Base-by-base conservation (phyloP, 2,113 vertebrate genomes). In the Sinocyclocheilus anshuiensis region DNA sequence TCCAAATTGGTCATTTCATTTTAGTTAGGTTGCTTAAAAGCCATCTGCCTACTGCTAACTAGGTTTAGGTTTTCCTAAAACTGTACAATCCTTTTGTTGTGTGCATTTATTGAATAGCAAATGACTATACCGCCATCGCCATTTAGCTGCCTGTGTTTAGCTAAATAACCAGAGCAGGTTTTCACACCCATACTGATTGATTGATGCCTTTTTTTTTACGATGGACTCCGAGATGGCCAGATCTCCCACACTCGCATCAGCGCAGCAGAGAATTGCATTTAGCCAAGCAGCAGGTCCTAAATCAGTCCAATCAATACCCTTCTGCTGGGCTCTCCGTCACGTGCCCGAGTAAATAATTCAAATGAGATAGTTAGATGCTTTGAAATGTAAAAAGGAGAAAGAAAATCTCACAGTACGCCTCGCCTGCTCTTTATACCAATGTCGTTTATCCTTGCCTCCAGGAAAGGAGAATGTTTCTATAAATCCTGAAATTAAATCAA, bases 291-390 rank as follows among this genome's bases (percentile, higher is more conserved):
- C 92, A 90, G 92, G 87, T 89, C 89, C 88, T 93, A 93, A 93
- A 94, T 93, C 93, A 92, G 85, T 77, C 77, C 86, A 86, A 94
- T 95, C 94, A 91, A 95, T 94, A 91, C 81, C 83, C 87, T 84
- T 86, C 92, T 92, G 90, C 86, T 24, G 84, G 92, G 92, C 92
- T 87, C 90, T 91, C 90, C 86, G 91, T 94, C 93, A 92, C 92
- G 92, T 88, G 86, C 87, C 89, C 85, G 81, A 91, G 92, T 93
- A 94, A 95, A 92, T 94, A 93, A 95, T 94, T 95, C 92, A 95
- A 92, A 93, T 92, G 88, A 93, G 90, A 93, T 80, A 92, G 36
- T 36, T 4, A 36, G 93, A 90, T 89, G 86, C 91, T 63, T 89
- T 88, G 89, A 89, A 92, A 92, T 92, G 90, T 94, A 89, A 91